phyloP scores from a whole-genome alignment of 2,797 vertebrate species.

The Characodon lateralis region DNA sequence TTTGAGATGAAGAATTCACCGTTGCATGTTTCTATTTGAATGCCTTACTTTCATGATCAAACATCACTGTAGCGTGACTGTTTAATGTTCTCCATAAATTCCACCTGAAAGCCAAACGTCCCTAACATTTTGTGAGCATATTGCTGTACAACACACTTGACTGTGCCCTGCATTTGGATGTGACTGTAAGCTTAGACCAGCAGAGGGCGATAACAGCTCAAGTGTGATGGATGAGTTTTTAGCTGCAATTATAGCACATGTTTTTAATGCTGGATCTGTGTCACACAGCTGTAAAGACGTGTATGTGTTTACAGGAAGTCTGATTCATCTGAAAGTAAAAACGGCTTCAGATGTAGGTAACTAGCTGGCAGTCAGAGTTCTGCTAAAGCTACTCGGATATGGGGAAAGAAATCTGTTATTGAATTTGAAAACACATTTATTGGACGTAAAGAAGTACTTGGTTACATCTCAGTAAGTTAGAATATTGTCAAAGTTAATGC shows the following conservation, averaged over 20 bases:
- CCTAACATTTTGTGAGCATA: no score
- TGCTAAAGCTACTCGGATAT: background rate
- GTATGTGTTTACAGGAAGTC: background rate
- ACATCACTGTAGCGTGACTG: no score
- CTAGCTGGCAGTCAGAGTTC: background rate
- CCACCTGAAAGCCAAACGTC: no score
- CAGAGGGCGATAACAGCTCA: constrained; percentile 54
- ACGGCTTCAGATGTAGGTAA: background rate
- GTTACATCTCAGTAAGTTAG: background rate
- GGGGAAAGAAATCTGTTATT: background rate
- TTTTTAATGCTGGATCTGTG: background rate
- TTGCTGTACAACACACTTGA: background rate
- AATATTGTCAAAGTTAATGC: background rate
- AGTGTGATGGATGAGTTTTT: background rate
- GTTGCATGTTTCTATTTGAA: no score
- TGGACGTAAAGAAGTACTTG: no score
- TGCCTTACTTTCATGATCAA: no score
- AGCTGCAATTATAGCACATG: background rate
- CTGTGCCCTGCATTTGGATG: constrained; percentile 40
- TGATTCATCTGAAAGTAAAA: constrained; percentile 15
- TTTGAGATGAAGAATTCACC: no score
- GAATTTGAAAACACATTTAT: no score
- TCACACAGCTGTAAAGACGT: background rate
- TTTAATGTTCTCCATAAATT: no score
- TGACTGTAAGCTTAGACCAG: constrained; percentile 39